Base-by-base conservation (phyloP, 2,113 vertebrate species). In the Collichthys lucidus region DNA sequence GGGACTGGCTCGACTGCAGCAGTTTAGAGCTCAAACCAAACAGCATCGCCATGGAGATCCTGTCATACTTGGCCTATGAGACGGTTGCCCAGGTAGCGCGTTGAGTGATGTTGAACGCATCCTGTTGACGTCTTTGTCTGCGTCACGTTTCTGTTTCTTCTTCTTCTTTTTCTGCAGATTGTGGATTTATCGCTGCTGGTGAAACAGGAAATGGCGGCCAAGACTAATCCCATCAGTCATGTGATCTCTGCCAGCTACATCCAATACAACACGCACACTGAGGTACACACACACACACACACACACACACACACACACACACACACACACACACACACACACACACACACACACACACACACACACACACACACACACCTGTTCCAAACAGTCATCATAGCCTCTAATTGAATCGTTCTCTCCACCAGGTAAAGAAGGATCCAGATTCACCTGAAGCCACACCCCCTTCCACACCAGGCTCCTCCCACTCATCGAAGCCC, bases 1-100 rank as follows among this genome's bases (percentile, higher is more conserved):
- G 97, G 17, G 98, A 99, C 87, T 99, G 98, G 98, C 70, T 99
- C 86, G 98, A 99, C 91, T 99, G 97, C 74, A 96, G 96, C 94
- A 97, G 95, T 74, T 94, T 99, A 94, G 98, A 99, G 90, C 95
- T 99, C 84, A 99, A 99, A 77, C 98, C 98, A 76, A 98, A 97
- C 87, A 96, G 94, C 22, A 85, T 96, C 8, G 96, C 97, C 62
- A 97, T 99, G 96, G 98, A 99, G 93, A 97, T 99, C 85, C 92
- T 99, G 89, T 96, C 97, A 0, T 99, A 99, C 90, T 91, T 99
- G 88, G 98, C 97, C 0, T 98, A 98, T 31, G 98, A 99, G 92
- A 99, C 97, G 0, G 97, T 99, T 61, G 98, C 98, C 42, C 98
- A 99, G 97, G 98, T 98, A 95, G 90, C 24, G 0, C 12, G 20